phyloP scores from a whole-genome alignment of 2,888 invertebrate genomes.

The Calliscelio sp. region DNA sequence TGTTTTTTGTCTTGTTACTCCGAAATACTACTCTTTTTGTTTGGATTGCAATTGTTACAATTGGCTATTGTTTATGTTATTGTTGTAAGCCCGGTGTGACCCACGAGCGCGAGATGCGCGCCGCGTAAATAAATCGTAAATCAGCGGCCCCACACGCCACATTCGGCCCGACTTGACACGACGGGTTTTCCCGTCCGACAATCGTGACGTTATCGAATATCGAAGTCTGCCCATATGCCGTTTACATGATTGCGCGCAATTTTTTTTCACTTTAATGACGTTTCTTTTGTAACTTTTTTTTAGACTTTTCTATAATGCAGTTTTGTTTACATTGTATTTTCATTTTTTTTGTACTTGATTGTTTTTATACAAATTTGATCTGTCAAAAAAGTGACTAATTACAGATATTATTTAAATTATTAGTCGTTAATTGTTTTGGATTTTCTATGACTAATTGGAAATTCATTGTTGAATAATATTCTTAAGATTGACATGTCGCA shows the following conservation, averaged over 20 bases:
- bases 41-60: constrained; percentile 24
- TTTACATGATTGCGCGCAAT: background rate
- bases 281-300: too few relatives aligned
- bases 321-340: too few relatives aligned
- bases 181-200: constrained; percentile 56
- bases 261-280: too few relatives aligned
- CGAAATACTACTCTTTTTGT: too few relatives aligned
- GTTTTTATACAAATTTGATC: too few relatives aligned
- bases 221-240: background rate
- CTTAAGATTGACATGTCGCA: too few relatives aligned
- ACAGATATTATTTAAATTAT: too few relatives aligned
- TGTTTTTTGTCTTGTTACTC: background rate
- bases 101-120: constrained; percentile 25
- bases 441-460: too few relatives aligned
- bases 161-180: constrained; percentile 37
- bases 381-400: too few relatives aligned
- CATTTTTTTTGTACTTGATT: too few relatives aligned
- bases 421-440: too few relatives aligned
- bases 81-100: constrained; percentile 9
- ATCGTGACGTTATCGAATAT: constrained; percentile 51
- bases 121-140: constrained; percentile 68
- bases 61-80: constrained; percentile 59
- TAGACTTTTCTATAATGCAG: background rate
- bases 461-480: too few relatives aligned
- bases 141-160: constrained; percentile 41